Evolutionary conservation across 2,888 invertebrate genomes (phyloP).

Genomic region (Aphodius sticticus): DNA sequence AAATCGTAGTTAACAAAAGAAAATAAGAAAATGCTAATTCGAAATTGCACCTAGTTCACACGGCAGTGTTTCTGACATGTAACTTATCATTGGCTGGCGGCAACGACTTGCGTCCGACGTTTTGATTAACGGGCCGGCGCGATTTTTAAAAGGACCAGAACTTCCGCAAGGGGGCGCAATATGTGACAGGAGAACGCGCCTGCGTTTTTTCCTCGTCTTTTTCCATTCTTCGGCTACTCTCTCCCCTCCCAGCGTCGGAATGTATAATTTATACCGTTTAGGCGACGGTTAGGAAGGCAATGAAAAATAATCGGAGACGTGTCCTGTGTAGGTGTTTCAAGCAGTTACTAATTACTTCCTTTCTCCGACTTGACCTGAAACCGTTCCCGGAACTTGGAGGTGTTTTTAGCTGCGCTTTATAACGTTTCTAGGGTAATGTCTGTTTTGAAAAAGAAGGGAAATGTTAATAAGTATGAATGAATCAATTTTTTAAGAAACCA

Average conservation of each 20-base stretch:
- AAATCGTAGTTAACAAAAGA: background rate
- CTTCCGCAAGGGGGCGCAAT: slow-evolving; percentile 7
- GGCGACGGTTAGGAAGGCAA: background rate
- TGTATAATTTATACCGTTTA: slow-evolving; percentile 12
- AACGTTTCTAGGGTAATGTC: too few relatives aligned
- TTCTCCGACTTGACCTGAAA: too few relatives aligned
- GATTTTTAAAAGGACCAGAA: slow-evolving; percentile 6
- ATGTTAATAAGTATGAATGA: too few relatives aligned
- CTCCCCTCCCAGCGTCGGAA: background rate
- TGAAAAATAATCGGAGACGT: background rate
- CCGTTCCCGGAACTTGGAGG: too few relatives aligned
- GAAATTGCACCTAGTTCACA: background rate
- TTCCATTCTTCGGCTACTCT: background rate
- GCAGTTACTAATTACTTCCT: too few relatives aligned
- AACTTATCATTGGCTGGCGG: slow-evolving; percentile 12
- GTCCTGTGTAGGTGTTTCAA: too few relatives aligned
- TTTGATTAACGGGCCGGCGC: slow-evolving; percentile 18
- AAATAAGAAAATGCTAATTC: slow-evolving; percentile 7
- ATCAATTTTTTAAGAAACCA: too few relatives aligned
- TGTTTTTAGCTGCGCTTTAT: too few relatives aligned
- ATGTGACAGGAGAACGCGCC: slow-evolving; percentile 13
- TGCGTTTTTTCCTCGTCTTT: slow-evolving; percentile 9
- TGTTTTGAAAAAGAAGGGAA: too few relatives aligned
- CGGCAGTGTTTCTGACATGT: slow-evolving; percentile 6
- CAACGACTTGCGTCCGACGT: slow-evolving; percentile 7